phyloP scores from a whole-genome alignment of 2,113 vertebrate species.

The Pampusana beccarii region DNA sequence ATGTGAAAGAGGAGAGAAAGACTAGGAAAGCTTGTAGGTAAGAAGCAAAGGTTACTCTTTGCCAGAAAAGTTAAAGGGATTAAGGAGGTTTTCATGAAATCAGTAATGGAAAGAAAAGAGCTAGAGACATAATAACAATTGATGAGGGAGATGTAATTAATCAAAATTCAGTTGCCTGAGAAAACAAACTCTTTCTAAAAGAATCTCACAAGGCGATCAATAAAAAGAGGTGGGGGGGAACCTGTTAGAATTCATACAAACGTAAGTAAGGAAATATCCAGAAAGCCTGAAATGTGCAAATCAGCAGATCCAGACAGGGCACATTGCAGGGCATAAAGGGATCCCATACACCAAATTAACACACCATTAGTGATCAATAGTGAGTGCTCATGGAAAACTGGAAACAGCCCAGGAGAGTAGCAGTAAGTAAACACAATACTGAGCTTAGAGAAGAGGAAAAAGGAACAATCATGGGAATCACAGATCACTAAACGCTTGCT shows the following conservation, averaged over 20 bases:
- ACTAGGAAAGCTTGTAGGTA: not conserved
- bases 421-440: not conserved
- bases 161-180: conserved; percentile 31
- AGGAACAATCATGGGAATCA: conserved; percentile 48
- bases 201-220: not conserved
- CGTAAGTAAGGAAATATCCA: not conserved
- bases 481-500: conserved; percentile 16
- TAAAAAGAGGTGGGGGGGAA: not conserved
- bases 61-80: not conserved
- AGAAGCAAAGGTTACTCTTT: not conserved
- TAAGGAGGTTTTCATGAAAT: not conserved
- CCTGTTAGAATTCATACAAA: not conserved
- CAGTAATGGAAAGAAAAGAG: not conserved
- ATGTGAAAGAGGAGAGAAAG: not conserved
- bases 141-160: not conserved
- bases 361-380: conserved; percentile 13
- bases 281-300: not conserved
- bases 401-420: conserved; percentile 16
- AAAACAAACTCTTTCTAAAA: conserved; percentile 1
- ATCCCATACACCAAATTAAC: not conserved
- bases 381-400: conserved; percentile 31
- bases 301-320: not conserved
- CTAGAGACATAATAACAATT: not conserved
- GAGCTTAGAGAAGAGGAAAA: not conserved
- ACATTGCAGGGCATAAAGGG: not conserved